phyloP scores from a whole-genome alignment of 1,140 invertebrate species.

The Frieseomelitta varia region DNA sequence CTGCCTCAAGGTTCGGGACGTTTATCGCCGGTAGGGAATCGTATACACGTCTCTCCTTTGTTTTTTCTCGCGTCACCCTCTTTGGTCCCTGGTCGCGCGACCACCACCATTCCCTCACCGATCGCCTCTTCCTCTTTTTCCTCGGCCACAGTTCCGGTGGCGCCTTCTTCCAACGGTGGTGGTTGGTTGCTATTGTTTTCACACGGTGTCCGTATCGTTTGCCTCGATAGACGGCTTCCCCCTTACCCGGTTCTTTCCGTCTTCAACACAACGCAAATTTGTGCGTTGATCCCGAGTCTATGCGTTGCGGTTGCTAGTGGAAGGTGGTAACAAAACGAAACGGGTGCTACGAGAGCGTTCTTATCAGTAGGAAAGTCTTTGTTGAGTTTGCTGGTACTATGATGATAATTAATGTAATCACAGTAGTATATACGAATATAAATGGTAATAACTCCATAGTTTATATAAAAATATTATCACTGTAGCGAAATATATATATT shows the following conservation, averaged over 20 bases:
- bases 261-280: no score
- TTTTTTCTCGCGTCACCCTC: not conserved
- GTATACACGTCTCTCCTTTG: conserved; percentile 46
- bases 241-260: not conserved
- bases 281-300: not conserved
- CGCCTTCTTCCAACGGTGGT: conserved; percentile 22
- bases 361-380: no score
- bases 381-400: no score
- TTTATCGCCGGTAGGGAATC: conserved; percentile 57
- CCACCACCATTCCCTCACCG: not conserved
- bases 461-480: no score
- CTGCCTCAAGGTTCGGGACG: conserved; percentile 21
- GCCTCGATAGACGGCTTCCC: no score
- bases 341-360: no score
- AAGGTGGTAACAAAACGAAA: no score
- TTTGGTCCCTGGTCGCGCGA: not conserved
- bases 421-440: no score
- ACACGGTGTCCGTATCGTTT: not conserved
- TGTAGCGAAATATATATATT: no score
- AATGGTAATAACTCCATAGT: no score
- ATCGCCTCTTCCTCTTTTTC: not conserved
- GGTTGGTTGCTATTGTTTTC: not conserved
- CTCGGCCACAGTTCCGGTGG: conserved; percentile 55
- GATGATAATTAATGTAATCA: no score
- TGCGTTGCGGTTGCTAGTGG: not conserved